Base-by-base conservation (phyloP, 2,797 vertebrate species). In the Pipistrellus pipistrellus region DNA sequence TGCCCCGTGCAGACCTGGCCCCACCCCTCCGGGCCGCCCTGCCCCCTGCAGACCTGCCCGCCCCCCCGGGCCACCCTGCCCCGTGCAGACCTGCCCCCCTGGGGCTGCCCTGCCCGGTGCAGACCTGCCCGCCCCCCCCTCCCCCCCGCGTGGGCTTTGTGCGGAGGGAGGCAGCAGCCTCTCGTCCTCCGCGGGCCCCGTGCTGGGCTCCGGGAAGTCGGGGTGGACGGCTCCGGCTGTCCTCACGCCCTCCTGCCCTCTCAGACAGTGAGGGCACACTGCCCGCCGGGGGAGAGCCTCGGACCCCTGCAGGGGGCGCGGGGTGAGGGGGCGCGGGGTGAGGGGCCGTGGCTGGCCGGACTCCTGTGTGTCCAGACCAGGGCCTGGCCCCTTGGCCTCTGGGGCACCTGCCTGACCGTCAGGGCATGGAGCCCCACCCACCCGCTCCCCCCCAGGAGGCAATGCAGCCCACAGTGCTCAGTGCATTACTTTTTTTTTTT, bases 91-190 rank as follows among this genome's bases (percentile, higher is more conserved):
- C 44, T 8, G 8, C 8, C 41, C 41, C 44, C n/a, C n/a, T n/a
- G n/a, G n/a, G 35, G 35, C 35, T 35, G 35, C 35, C 35, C 35
- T 38, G 35, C 35, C 35, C 32, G 7, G 6, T 44, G 41, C 25
- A 11, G 62, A 66, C 14, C 71, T 30, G 38, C 59, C 15, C 62
- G 11, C 46, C 46, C 9, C 46, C 44, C 46, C 46, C 11, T 3
- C n/a, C n/a, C n/a, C n/a, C n/a, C n/a, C n/a, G n/a, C 8, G 1
- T 1, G 9, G 46, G 18, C 73, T 7, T 1, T 20, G 48, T 11
- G 44, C n/a, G 8, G 10, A 72, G 17, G 14, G 66, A 4, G 62
- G 62, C 2, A 5, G 59, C 13, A 6, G 27, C 12, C 59, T 64
- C 27, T n/a, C 25, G 4, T 13, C 27, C 12, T 30, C 59, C 59